A percentile compares a stretch with the other conserved stretches of the same genome.
These are phyloP conservation scores for Oenanthe oenanthe DNA, from an alignment of 2,113 vertebrate species.

Conservation along the genomic window DNA sequence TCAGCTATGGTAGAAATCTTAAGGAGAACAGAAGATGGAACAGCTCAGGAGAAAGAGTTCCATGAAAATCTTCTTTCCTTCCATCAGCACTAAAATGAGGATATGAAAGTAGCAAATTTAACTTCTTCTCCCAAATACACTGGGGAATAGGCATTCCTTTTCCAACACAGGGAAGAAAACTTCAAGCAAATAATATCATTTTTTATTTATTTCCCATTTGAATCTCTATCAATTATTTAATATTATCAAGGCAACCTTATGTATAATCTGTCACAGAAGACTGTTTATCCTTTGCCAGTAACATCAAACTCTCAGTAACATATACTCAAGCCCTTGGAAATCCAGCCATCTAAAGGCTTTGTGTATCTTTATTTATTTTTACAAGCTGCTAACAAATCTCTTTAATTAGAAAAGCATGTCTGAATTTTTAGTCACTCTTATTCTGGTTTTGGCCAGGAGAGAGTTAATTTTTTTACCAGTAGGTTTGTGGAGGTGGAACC, in stretches of 20 bases:
- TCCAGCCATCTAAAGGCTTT: neutral
- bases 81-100: neutral
- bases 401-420: slow-evolving; percentile 32
- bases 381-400: slow-evolving; percentile 18
- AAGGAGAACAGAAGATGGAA: neutral
- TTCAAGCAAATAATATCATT: neutral
- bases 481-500: neutral
- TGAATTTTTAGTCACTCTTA: neutral
- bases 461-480: neutral
- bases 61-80: neutral
- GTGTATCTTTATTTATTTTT: slow-evolving; percentile 27
- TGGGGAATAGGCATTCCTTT: neutral
- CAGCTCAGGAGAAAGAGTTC: neutral
- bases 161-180: neutral
- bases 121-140: neutral
- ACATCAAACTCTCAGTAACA: slow-evolving; percentile 5
- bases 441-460: neutral
- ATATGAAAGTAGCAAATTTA: neutral
- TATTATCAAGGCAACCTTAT: neutral
- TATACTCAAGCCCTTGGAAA: neutral
- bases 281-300: slow-evolving; percentile 34
- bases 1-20: neutral
- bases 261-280: neutral
- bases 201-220: slow-evolving; percentile 4
- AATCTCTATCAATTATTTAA: slow-evolving; percentile 13